Conservation (phyloP, 2,113 vertebrate species). For the Colaptes auratus region DNA sequence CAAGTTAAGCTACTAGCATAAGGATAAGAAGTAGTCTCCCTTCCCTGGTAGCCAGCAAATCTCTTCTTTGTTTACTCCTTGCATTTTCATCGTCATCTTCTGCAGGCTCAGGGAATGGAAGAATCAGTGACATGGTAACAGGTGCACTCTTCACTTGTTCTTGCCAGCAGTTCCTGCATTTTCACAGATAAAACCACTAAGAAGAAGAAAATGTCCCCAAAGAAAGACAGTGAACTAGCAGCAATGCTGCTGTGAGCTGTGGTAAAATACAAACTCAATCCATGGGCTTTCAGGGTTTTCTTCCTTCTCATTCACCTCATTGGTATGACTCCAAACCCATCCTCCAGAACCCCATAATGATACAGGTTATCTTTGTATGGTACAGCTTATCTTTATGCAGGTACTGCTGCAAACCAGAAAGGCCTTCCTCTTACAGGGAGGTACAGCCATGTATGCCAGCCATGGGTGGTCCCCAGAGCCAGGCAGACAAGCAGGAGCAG, state of each 20-base stretch:
- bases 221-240: neutral
- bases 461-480: neutral
- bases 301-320: neutral
- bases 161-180: neutral
- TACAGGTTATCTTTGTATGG: neutral
- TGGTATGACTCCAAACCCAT: neutral
- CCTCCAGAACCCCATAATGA: neutral
- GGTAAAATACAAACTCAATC: neutral
- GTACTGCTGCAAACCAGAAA: neutral
- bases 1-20: neutral
- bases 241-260: neutral
- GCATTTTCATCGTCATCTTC: neutral
- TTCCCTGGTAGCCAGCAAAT: neutral
- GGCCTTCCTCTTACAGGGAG: neutral
- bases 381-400: neutral
- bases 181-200: neutral
- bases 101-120: neutral
- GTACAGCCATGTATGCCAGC: accelerated
- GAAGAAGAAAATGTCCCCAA: neutral
- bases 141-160: neutral
- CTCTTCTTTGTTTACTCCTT: neutral
- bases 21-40: neutral
- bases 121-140: neutral
- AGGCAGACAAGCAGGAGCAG: neutral
- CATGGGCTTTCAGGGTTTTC: neutral